These are phyloP conservation scores for Heterodera schachtii DNA, from an alignment of 1,140 invertebrate genomes.

Conservation along the genomic window DNA sequence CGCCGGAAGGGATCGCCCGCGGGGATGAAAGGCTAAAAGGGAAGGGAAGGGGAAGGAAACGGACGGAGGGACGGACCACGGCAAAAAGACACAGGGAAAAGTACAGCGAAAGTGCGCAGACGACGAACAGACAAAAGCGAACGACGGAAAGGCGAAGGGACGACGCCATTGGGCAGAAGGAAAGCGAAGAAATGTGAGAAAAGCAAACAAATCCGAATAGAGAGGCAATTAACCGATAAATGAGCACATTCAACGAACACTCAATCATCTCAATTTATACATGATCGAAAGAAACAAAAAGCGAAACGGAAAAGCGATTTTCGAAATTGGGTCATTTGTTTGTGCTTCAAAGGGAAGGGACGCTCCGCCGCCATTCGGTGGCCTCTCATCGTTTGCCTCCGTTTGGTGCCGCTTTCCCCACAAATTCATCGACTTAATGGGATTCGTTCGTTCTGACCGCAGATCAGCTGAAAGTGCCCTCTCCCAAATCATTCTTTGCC, in stretches of 20 bases:
- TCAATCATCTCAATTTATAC: not conserved
- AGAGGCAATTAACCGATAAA: not conserved
- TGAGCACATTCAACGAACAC: not conserved
- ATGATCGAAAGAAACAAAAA: not conserved
- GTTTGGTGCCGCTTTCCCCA: too few relatives aligned
- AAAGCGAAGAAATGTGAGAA: too few relatives aligned
- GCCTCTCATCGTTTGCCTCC: not conserved
- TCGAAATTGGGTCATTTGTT: not conserved
- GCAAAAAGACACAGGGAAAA: slow-evolving; percentile 32
- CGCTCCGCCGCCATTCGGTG: not conserved
- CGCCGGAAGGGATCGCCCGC: slow-evolving; percentile 13
- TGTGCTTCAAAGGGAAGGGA: not conserved
- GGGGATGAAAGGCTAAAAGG: slow-evolving; percentile 38
- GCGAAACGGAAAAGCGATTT: not conserved
- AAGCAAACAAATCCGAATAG: not conserved
- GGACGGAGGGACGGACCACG: not conserved
- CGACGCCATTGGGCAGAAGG: not conserved
- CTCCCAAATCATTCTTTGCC: not conserved
- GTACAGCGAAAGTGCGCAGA: slow-evolving; percentile 11
- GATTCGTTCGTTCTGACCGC: too few relatives aligned
- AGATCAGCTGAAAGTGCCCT: too few relatives aligned
- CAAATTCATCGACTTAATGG: too few relatives aligned
- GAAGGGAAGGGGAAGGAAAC: not conserved
- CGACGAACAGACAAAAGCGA: slow-evolving; percentile 1
- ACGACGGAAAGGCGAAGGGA: not conserved